phyloP scores from a whole-genome alignment of 35 echinoderm and acorn worm genomes.

The Ophiothrix spiculata region DNA sequence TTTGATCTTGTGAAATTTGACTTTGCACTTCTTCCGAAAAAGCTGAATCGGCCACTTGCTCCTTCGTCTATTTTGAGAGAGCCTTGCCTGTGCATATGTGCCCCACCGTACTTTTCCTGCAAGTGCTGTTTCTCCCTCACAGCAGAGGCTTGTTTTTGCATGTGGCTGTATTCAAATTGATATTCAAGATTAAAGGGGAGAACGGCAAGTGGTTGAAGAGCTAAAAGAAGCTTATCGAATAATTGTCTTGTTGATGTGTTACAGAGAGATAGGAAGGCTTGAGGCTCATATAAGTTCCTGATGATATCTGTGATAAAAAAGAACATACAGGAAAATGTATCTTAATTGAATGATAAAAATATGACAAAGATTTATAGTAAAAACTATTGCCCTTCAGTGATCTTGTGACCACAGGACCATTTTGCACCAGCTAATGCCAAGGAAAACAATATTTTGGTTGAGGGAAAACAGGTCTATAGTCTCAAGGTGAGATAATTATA shows the following conservation, averaged over 20 bases:
- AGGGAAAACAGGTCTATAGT: too few relatives aligned
- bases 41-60: constrained; percentile 33
- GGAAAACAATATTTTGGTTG: too few relatives aligned
- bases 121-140: constrained; percentile 62
- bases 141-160: constrained; percentile 23
- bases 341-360: too few relatives aligned
- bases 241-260: constrained; percentile 59
- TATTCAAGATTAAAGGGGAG: constrained; percentile 80
- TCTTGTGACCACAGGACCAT: too few relatives aligned
- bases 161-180: constrained; percentile 48
- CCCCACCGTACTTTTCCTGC: constrained; percentile 29
- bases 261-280: constrained; percentile 78
- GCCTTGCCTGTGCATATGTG: background rate
- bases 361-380: too few relatives aligned
- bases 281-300: constrained; percentile 65
- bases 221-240: constrained; percentile 58
- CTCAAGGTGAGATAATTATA: too few relatives aligned
- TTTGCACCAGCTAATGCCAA: too few relatives aligned
- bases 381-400: too few relatives aligned
- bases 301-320: constrained; percentile 64
- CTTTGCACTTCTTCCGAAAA: constrained; percentile 22
- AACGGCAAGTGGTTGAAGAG: constrained; percentile 59
- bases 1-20: background rate
- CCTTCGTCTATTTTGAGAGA: constrained; percentile 24
- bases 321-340: background rate